Evolutionary conservation across 2,888 invertebrate genomes (phyloP), one percentile per base, ranked within the genome.

Genomic region (Alloplasta piceator): DNA sequence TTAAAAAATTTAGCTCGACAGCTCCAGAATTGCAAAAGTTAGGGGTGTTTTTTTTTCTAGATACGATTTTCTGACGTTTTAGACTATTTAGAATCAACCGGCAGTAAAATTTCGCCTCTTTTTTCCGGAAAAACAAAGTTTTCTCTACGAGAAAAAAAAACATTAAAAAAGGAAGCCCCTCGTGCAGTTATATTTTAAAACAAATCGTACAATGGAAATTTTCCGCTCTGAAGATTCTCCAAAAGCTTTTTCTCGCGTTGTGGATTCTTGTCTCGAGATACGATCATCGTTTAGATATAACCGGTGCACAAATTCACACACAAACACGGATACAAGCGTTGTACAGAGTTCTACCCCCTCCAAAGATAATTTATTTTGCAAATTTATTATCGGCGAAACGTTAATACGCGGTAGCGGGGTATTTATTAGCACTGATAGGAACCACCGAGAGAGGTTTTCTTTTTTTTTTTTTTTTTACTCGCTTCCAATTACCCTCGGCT

Each of bases 351-450:
- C 26, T 38, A 48, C 26, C 38, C 48, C 76, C 71, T 74, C 66
- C 70, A 74, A 82, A 85, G 83, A 88, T 89, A 86, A 87, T 87
- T 88, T 85, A 87, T 87, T 86, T 78, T 72, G 84, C 82, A 85
- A 88, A 87, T 89, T 88, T 87, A 87, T 89, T 87, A 86, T 87
- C 85, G 26, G 80, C 78, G 78, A 82, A 77, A 82, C 79, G 84
- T 86, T 86, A 87, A 87, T 87, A 87, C 87, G 85, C 88, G 85
- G 89, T 89, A 89, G 89, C 89, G 85, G 85, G 86, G 86, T 89
- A 89, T 89, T 89, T 89, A 89, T 89, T 89, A 89, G 83, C 86
- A 78, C 66, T 87, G 89, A 89, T 89, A 89, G 88, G 87, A 26
- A 85, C 84, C 83, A 74, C 79, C 26, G 82, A 78, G 82, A n/a